Evolutionary conservation across 2,113 vertebrate genomes (phyloP), one percentile per base, ranked within the genome.

Genomic region (Cheilinus undulatus): DNA sequence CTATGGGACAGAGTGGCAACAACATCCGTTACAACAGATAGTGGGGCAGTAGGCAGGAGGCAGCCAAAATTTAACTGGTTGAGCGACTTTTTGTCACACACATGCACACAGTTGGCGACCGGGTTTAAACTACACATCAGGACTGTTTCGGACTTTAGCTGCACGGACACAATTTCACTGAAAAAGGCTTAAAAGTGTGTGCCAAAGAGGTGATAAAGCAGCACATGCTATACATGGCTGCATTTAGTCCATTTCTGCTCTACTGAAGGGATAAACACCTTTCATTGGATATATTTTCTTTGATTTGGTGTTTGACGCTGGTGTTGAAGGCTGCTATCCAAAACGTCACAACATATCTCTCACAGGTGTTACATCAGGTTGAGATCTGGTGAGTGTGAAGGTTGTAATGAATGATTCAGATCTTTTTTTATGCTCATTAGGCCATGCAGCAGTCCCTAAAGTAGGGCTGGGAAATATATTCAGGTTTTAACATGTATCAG

Each of bases 1-100:
- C 83, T 75, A 19, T 86, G 88, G 86, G 90, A 88, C 83, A 36
- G 50, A 73, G 81, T 86, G 79, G 85, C 81, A 82, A 83, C 80
- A 87, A 85, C 89, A 91, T 87, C 79, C 73, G 61, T 74, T 85
- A 71, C 83, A 73, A 80, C 58, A 82, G 86, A 90, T 72, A 80
- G 78, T 43, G 63, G 66, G 71, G 68, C 68, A 72, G 61, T 51
- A 67, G 67, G 64, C 67, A 78, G 59, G 24, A 73, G 28, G 57
- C 51, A 30, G 75, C 60, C 83, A 82, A 67, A 72, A 75, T 64
- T 43, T 61, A 61, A 81, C 74, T 62, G 80, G 74, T 61, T 76
- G 67, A 73, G 53, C 20, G 51, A 63, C 70, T 76, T 57, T 56
- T 34, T 68, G 59, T 73, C 65, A 77, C 57, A 60, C 45, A 24